Base-by-base conservation (phyloP, 2,888 invertebrate genomes). In the Dasypolia templi region DNA sequence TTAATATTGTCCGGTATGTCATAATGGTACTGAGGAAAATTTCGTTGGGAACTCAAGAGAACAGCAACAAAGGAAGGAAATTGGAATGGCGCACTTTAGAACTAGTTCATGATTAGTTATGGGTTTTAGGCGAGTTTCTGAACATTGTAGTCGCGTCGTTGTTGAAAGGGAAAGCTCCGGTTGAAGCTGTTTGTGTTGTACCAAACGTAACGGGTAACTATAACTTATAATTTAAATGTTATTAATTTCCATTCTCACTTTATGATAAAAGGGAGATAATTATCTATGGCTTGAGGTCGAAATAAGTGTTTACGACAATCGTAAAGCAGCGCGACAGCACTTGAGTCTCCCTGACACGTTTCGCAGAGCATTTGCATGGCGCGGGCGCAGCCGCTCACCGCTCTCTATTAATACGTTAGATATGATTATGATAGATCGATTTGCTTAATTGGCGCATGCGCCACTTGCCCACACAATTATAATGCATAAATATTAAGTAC, bases 401-500 rank as follows among this genome's bases (percentile, higher is more conserved):
- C 81, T 82, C 82, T 81, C 83, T 82, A 85, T 88, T 86, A 86
- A 86, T 84, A 75, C 84, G 78, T 82, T 88, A 87, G 86, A 86
- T 88, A 90, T 88, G 83, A 90, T 91, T 91, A 90, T 92, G 92
- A 92, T 91, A 86, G 90, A 92, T 92, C 89, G 91, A 90, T 90
- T 87, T 86, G 78, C 86, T 89, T 92, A 91, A 92, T 92, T 91
- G 91, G 85, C 84, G 84, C 88, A 82, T 88, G 89, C 89, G 88
- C 89, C 89, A 88, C 84, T 84, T 87, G 87, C 86, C 86, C 82
- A 84, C 83, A 83, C 76, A 86, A 88, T 84, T 83, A 80, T 75
- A 73, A 79, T 84, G 81, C 84, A 87, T 87, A 87, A 85, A 87
- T 83, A 85, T 85, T 81, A 80, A 85, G 59, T 86, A 82, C 76